Base-by-base conservation (phyloP, 1,140 invertebrate species). In the Bombus turneri region DNA sequence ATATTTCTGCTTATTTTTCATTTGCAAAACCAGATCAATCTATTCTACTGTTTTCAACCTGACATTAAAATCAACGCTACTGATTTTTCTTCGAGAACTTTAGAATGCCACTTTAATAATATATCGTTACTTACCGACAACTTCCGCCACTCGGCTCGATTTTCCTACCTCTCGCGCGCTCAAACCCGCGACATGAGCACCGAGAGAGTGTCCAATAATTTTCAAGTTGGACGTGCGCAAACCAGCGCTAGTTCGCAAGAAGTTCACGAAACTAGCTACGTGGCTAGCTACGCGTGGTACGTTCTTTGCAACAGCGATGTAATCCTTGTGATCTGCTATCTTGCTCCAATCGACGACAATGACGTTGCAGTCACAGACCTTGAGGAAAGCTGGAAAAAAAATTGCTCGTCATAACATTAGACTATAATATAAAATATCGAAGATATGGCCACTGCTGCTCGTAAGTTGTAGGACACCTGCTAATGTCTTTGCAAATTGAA, bases 161-260 rank as follows among this genome's bases (percentile, higher is more conserved):
- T 15, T 0, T 6, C 31, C 12, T 18, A 76, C 62, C 0, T 1
- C 25, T 12, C 95, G 95, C 12, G 96, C 97, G 9, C 96, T 96
- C 71, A 97, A 95, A 0, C 97, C 97, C 1, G 96, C 95, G 3
- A 97, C 94, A 86, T 97, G 97, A 10, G 96, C 97, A 15, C 97
- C 97, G 31, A 97, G 95, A 86, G 97, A 97, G 86, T 97, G 97
- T 10, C 97, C 97, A 75, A 97, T 95, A 0, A 97, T 88, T 89
- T 97, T 96, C 1, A 97, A 94, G 80, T 96, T 94, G 66, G 96
- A 93, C 66, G 96, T 95, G 6, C 95, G 93, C 0, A 97, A 94
- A 8, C 95, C 95, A 41, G 95, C 94, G n/a, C 92, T 88, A 3
- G 83, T 77, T 31, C 95, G 90, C 31, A 97, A 87, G 89, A 95